Evolutionary conservation across 1,140 invertebrate species (phyloP).

Genomic region (Marisa cornuarietis): DNA sequence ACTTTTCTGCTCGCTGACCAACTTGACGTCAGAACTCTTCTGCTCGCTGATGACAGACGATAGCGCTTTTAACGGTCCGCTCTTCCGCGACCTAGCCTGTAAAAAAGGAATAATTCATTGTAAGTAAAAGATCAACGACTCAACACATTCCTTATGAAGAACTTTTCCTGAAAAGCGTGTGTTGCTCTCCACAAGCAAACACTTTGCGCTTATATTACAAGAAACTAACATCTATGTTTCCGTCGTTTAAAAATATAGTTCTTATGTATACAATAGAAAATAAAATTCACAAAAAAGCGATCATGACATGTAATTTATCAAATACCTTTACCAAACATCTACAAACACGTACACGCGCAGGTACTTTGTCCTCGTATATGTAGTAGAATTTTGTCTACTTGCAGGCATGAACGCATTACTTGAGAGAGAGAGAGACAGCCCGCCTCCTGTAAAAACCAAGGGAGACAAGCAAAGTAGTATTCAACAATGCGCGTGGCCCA

Average conservation of each 20-base stretch:
- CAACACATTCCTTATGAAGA: too few relatives aligned
- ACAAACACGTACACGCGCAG: neutral
- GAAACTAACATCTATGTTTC: neutral
- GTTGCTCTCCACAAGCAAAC: too few relatives aligned
- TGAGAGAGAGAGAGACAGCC: too few relatives aligned
- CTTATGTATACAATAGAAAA: neutral
- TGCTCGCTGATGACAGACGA: conserved; percentile 32
- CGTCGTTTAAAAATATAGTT: too few relatives aligned
- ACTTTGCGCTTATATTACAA: neutral
- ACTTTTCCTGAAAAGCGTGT: too few relatives aligned
- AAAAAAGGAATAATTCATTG: conserved; percentile 12
- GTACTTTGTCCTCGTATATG: neutral
- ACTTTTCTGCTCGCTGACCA: neutral
- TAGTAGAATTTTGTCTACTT: too few relatives aligned
- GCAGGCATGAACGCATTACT: too few relatives aligned
- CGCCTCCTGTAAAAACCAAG: too few relatives aligned
- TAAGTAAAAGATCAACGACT: neutral
- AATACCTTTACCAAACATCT: neutral
- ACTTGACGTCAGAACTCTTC: conserved; percentile 15
- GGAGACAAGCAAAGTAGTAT: too few relatives aligned
- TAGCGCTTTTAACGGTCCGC: conserved; percentile 54
- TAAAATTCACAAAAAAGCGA: neutral
- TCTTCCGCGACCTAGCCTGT: conserved; percentile 43
- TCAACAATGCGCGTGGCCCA: too few relatives aligned
- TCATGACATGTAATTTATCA: too few relatives aligned